Evolutionary conservation across 2,113 vertebrate species (phyloP).

Genomic region (Nannospalax galili): DNA sequence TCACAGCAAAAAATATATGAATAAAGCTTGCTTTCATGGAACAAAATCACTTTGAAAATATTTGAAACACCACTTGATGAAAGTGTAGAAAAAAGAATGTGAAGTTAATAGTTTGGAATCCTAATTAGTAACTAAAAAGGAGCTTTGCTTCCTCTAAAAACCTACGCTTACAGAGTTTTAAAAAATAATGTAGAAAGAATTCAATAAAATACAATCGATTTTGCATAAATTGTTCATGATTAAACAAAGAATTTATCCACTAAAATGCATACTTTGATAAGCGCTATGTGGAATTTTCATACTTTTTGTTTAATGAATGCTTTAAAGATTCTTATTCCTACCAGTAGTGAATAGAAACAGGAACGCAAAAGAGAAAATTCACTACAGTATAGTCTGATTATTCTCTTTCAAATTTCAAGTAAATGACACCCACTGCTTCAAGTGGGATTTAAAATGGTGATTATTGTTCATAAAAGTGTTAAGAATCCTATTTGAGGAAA

Average conservation of each 20-base stretch:
- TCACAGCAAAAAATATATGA: not conserved
- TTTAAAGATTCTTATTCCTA: not conserved
- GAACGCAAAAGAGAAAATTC: not conserved
- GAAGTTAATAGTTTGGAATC: not conserved
- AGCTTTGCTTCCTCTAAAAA: not conserved
- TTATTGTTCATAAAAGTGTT: not conserved
- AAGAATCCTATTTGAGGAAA: conserved; percentile 10
- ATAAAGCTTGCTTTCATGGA: not conserved
- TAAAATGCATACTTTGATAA: not conserved
- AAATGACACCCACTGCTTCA: not conserved
- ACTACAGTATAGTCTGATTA: not conserved
- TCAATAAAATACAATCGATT: not conserved
- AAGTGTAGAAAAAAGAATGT: not conserved
- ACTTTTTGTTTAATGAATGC: not conserved
- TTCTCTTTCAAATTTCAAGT: not conserved
- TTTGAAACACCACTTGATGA: no score
- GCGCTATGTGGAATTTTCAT: not conserved
- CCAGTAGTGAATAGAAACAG: not conserved
- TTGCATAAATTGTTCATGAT: not conserved
- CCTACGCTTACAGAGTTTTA: not conserved
- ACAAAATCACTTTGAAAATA: not conserved
- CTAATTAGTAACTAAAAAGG: not conserved
- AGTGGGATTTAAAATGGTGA: not conserved
- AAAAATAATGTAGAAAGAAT: not conserved
- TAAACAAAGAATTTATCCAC: not conserved